These are phyloP conservation scores for Murina feae DNA, from an alignment of 2,113 vertebrate species.

Conservation along the genomic window DNA sequence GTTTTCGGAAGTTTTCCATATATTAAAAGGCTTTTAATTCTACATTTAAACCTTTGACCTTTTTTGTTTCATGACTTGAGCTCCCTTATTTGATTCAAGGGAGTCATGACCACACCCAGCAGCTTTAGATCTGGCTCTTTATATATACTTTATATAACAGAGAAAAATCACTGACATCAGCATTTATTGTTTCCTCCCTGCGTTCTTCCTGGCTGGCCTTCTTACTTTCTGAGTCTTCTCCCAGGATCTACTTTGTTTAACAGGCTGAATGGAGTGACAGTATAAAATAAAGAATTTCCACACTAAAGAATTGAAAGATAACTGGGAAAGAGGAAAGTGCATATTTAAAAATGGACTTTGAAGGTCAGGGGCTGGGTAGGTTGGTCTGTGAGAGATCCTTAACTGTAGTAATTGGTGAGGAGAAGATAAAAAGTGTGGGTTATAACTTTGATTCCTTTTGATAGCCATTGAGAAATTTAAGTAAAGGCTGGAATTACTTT, in stretches of 20 bases:
- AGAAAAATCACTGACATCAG: not conserved
- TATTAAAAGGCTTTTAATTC: slow-evolving; percentile 14
- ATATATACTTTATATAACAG: not conserved
- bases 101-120: not conserved
- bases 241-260: not conserved
- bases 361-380: not conserved
- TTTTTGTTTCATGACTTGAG: slow-evolving; percentile 7
- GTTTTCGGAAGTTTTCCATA: not conserved
- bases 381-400: not conserved
- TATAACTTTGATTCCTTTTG: not conserved
- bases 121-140: not conserved
- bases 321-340: not conserved
- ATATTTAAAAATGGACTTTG: not conserved
- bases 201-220: not conserved
- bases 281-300: not conserved
- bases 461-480: not conserved
- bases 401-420: not conserved
- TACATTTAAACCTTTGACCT: slow-evolving; percentile 19
- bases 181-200: not conserved
- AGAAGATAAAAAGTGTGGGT: not conserved
- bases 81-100: not conserved
- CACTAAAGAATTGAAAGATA: not conserved
- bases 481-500: not conserved
- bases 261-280: not conserved
- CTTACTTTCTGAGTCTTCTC: not conserved